Evolutionary conservation across 2,797 vertebrate species (phyloP).

Genomic region (Podargus strigoides): DNA sequence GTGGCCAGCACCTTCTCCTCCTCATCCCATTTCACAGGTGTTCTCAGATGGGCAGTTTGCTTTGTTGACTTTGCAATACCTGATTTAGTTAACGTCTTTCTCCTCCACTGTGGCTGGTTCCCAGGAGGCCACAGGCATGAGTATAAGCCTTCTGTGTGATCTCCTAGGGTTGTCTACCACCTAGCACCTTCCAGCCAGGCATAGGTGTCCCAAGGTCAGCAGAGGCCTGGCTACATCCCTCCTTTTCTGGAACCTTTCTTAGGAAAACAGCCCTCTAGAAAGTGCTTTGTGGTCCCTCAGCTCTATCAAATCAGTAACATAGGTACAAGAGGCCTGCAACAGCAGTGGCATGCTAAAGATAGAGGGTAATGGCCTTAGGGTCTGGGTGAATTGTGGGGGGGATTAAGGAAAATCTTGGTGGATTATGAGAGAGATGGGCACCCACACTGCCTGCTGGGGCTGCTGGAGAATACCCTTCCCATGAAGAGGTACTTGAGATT

Average conservation of each 20-base stretch:
- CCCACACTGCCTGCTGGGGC: background rate
- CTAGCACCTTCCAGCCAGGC: background rate
- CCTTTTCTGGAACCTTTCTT: background rate
- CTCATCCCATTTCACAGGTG: background rate
- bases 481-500: background rate
- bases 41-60: background rate
- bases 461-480: background rate
- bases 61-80: background rate
- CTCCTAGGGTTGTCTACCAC: background rate
- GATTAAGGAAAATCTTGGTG: background rate
- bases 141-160: background rate
- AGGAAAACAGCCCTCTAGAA: background rate
- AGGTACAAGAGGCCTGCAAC: background rate
- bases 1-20: background rate
- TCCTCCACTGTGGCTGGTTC: background rate
- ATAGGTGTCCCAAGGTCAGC: background rate
- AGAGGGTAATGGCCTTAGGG: background rate
- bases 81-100: background rate
- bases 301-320: background rate
- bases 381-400: accelerated
- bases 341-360: background rate
- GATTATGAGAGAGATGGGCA: background rate
- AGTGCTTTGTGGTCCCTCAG: background rate
- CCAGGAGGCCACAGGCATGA: background rate
- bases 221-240: background rate